A percentile compares a stretch with the other conserved stretches of the same genome.
Evolutionary conservation across 2,888 invertebrate genomes (phyloP).

Genomic region (Mycogona germanica): DNA sequence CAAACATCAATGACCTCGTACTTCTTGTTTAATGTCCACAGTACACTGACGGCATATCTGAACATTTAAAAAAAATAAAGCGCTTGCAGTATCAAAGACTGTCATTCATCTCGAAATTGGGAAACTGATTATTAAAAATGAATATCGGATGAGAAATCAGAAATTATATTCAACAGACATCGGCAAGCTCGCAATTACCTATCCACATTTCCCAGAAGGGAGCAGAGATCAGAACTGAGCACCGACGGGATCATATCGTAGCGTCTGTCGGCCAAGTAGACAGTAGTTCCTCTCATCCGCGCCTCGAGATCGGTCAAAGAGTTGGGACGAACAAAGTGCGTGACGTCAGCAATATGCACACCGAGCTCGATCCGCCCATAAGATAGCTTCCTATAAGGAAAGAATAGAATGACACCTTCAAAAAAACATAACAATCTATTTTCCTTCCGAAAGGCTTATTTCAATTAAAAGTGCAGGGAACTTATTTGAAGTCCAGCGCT

Average conservation of each 20-base stretch:
- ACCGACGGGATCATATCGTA: constrained; percentile 34
- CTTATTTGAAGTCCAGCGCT: too few relatives aligned
- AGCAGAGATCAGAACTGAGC: constrained; percentile 33
- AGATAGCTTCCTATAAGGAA: constrained; percentile 26
- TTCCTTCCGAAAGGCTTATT: too few relatives aligned
- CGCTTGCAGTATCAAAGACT: too few relatives aligned
- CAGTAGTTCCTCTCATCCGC: constrained; percentile 36
- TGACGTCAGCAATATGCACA: constrained; percentile 43
- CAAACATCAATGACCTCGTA: constrained; percentile 34
- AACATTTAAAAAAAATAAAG: not conserved
- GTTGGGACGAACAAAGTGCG: constrained; percentile 36
- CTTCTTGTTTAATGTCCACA: constrained; percentile 30
- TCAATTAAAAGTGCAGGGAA: not conserved
- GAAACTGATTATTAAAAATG: too few relatives aligned
- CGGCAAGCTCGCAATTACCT: too few relatives aligned
- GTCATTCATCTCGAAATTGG: too few relatives aligned
- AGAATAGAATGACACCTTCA: not conserved
- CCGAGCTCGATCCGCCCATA: constrained; percentile 34
- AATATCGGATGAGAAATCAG: too few relatives aligned
- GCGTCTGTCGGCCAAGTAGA: constrained; percentile 36
- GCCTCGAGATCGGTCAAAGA: constrained; percentile 37
- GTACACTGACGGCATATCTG: constrained; percentile 34
- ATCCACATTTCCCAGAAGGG: constrained; percentile 25
- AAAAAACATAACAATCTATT: not conserved
- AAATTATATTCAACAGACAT: too few relatives aligned